Percentiles rank a stretch among this genome's conserved stretches.
phyloP scores from a whole-genome alignment of 2,113 vertebrate genomes.

The Labeo catla region DNA sequence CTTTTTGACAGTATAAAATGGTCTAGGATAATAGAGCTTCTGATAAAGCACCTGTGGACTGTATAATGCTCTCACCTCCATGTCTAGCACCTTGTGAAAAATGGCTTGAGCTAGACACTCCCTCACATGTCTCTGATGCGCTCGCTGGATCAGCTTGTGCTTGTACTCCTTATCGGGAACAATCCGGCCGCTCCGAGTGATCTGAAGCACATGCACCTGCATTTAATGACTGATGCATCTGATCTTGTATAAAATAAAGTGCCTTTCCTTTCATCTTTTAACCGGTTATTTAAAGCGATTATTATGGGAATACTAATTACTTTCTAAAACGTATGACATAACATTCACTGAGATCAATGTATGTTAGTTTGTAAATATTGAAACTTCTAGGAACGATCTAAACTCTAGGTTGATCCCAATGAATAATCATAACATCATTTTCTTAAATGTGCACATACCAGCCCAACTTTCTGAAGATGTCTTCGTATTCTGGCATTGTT shows the following conservation, averaged over 20 bases:
- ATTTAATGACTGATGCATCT: conserved; percentile 19
- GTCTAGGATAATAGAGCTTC: not conserved
- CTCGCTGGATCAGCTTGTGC: conserved; percentile 79
- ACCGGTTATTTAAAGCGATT: not conserved
- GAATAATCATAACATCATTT: not conserved
- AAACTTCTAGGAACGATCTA: not conserved
- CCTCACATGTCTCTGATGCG: conserved; percentile 81
- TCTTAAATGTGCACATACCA: conserved; percentile 76
- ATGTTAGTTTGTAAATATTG: conserved; percentile 17
- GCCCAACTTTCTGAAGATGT: conserved; percentile 88
- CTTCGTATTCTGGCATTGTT: conserved; percentile 85
- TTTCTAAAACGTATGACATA: not conserved
- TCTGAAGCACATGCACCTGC: conserved; percentile 71
- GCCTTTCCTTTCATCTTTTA: conserved; percentile 12
- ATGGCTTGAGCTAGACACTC: conserved; percentile 87
- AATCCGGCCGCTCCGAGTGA: conserved; percentile 89
- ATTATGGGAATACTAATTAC: conserved; percentile 1
- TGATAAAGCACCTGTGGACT: not conserved
- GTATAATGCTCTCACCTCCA: conserved; percentile 79
- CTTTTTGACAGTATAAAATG: not conserved
- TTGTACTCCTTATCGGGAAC: conserved; percentile 90
- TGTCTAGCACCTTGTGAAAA: conserved; percentile 87
- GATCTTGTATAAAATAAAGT: not conserved
- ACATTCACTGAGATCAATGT: not conserved
- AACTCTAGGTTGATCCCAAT: not conserved